Conservation (phyloP, 2,797 vertebrate genomes). For the Argya squamiceps region DNA sequence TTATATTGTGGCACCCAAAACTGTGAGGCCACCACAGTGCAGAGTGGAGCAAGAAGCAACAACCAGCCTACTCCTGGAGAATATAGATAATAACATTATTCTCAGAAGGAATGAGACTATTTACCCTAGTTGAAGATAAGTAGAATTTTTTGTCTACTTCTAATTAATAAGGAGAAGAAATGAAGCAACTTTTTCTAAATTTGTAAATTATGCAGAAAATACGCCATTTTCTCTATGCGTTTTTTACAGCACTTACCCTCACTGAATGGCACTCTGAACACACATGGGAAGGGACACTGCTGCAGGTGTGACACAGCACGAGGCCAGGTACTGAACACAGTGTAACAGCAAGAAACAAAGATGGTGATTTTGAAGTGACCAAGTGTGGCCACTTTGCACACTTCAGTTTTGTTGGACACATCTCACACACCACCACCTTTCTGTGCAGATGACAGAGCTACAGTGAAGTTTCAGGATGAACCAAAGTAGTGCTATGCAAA, state of each 20-base stretch:
- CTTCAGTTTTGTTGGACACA: neutral
- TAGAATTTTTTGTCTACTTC: neutral
- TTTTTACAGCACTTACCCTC: neutral
- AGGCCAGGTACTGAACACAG: neutral
- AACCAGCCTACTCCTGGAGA: neutral
- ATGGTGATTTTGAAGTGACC: neutral
- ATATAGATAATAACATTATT: neutral
- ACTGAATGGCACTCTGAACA: rapidly evolving
- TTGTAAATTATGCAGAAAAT: neutral
- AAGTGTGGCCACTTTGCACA: rapidly evolving
- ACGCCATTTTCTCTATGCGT: neutral
- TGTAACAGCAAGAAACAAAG: neutral
- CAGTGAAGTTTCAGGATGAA: neutral
- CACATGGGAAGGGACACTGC: neutral
- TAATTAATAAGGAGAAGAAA: neutral
- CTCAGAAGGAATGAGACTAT: neutral
- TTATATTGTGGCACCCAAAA: rapidly evolving
- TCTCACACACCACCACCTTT: neutral
- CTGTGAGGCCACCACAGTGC: neutral
- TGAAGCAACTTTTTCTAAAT: neutral
- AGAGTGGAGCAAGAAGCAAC: neutral
- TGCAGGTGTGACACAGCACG: neutral
- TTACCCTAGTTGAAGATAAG: neutral
- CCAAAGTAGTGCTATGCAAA: neutral
- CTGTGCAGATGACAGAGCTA: neutral